Evolutionary conservation across 2,888 invertebrate species (phyloP), one percentile per base, ranked within the genome.

Genomic region (Mythimna ferrago): DNA sequence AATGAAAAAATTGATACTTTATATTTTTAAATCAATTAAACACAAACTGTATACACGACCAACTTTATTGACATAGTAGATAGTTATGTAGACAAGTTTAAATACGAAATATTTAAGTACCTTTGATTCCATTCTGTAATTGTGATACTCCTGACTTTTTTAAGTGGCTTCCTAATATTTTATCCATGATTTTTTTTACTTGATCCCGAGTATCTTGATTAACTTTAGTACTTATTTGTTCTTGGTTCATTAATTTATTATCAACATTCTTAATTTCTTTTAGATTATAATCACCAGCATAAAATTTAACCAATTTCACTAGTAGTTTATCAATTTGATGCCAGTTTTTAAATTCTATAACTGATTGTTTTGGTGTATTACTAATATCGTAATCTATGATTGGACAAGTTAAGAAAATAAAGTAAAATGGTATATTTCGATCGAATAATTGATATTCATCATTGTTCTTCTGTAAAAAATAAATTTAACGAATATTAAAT

Each of bases 281-380:
- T 3, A 91, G 54, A 75, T 88, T 83, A 61, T 89, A 73, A 51
- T 92, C 90, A 62, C 93, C 93, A 51, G 76, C 75, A 83, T 93
- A 93, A 85, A 94, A 94, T 78, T 92, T 89, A 0, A 91, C 84
- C 19, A 93, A 78, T 84, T 95, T 96, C 68, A 93, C 91, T 44
- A 94, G 62, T 51, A 95, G 78, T 73, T 89, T 91, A 35, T 89
- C 88, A 3, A 96, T 88, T 83, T 89, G 83, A 26, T 93, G 90
- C 97, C 97, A 97, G 80, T 97, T 92, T 85, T 94, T 95, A 84
- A 97, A 97, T 88, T 97, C 97, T 51, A 97, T 86, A 51, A 93
- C 83, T 51, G 95, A 94, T 86, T 97, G 96, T 70, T 93, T 93
- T 7, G 95, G 90, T 60, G 95, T 95, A 74, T 93, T 90, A 73